These are phyloP conservation scores for Jacana jacana DNA, from an alignment of 2,113 vertebrate species.

Conservation along the genomic window DNA sequence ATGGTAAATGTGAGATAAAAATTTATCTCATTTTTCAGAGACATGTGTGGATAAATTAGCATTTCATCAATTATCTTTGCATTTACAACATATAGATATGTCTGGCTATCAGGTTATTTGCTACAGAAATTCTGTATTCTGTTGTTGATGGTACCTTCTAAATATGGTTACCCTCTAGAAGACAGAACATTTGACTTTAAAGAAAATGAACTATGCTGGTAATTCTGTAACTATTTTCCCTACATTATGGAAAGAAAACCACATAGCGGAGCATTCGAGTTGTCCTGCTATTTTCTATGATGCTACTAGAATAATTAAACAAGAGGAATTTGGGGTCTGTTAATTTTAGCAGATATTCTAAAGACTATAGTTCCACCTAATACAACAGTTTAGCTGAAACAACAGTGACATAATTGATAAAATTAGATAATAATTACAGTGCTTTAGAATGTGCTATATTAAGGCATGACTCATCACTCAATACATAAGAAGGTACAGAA, in stretches of 20 bases:
- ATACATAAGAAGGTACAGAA: not conserved
- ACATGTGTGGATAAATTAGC: not conserved
- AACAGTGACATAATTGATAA: not conserved
- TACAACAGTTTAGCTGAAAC: conserved; percentile 11
- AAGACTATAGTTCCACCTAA: not conserved
- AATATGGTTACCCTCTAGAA: not conserved
- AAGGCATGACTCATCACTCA: conserved; percentile 34
- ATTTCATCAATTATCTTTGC: not conserved
- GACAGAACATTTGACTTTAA: not conserved
- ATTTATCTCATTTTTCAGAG: not conserved
- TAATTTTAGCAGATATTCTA: not conserved
- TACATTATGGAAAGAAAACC: not conserved
- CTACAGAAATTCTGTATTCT: not conserved
- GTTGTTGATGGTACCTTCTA: not conserved
- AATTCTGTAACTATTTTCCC: not conserved
- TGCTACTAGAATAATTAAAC: not conserved
- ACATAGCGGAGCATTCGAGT: not conserved
- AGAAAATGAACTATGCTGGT: not conserved
- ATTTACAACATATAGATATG: not conserved
- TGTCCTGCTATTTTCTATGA: not conserved
- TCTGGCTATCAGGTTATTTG: not conserved
- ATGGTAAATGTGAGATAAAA: not conserved
- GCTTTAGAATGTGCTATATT: not conserved
- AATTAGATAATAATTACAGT: not conserved
- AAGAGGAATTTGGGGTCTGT: not conserved